Percentiles rank a stretch among this genome's conserved stretches.
Conservation (phyloP, 2,113 vertebrate genomes). For the Hypocryptadius cinnamomeus region DNA sequence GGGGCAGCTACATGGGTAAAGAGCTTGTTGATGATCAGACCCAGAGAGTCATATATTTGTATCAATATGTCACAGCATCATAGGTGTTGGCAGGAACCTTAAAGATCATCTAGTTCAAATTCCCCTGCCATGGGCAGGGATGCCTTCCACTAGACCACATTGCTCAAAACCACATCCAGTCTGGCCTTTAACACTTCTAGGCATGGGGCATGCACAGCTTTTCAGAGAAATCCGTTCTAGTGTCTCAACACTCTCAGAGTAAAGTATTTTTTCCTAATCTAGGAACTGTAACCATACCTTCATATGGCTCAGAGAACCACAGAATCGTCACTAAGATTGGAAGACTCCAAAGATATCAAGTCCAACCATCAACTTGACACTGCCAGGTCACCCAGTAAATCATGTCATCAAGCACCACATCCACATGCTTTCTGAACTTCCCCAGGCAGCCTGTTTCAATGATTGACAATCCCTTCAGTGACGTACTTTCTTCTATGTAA, state of each 20-base stretch:
- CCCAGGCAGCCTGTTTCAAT: not conserved
- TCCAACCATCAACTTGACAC: not conserved
- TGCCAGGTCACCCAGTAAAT: rapidly evolving
- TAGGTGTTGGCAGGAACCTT: not conserved
- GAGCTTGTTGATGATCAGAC: rapidly evolving
- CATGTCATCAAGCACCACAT: not conserved
- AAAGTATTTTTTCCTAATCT: not conserved
- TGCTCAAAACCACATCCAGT: not conserved
- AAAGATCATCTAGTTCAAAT: not conserved
- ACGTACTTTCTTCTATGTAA: not conserved
- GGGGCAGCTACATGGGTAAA: not conserved
- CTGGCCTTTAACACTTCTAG: not conserved
- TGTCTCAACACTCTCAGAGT: not conserved
- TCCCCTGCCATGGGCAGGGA: not conserved
- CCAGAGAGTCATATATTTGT: not conserved
- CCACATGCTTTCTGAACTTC: not conserved
- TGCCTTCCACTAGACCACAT: rapidly evolving
- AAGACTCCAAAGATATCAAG: not conserved
- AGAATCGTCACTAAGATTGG: not conserved
- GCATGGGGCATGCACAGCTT: not conserved
- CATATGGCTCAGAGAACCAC: not conserved
- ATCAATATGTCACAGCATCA: not conserved
- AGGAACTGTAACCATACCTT: not conserved
- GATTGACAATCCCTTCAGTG: not conserved
- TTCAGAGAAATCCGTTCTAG: not conserved